Base-by-base conservation (phyloP, 2,888 invertebrate species). In the Melanchra persicariae region DNA sequence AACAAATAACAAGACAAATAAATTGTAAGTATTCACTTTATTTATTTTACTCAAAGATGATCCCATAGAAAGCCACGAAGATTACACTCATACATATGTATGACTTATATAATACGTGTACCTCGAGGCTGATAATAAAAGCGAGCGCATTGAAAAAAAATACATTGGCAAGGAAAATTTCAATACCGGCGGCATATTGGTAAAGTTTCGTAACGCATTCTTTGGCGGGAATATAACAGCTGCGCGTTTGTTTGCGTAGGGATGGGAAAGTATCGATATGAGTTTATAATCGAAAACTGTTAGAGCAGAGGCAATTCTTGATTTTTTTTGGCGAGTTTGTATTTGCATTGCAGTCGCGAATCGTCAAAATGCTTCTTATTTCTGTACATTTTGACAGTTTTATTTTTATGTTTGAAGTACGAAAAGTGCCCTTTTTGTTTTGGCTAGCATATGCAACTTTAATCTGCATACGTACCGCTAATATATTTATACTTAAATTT, bases 121-220 rank as follows among this genome's bases (percentile, higher is more conserved):
- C 26, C 51, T 52, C 30, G 43, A 67, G 58, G 61, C 34, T 47
- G 40, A 59, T 79, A 83, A 62, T 68, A 83, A 79, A 74, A 70
- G 17, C n/a, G 15, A 30, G n/a, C 40, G 45, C 63, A 74, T 70
- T 62, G 60, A 73, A 77, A 81, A n/a, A 79, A 74, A 74, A 70
- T 59, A 77, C 62, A 70, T 55, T 59, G 45, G 24, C 49, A 17
- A 45, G 24, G 43, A 70, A 77, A 85, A 73, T 82, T 85, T 83
- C 79, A 79, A 82, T 85, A 77, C 76, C 9, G 37, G 19, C 9
- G 60, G 75, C 63, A 81, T 86, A 86, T 85, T 86, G 83, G 77
- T 64, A 82, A 86, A 85, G 79, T 86, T 86, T 77, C 65, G 26
- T 45, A 51, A 71, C 77, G 73, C 79, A 78, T 80, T 84, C 76